Evolutionary conservation across 1,140 invertebrate species (phyloP).

Genomic region (Scaptomyza hsui): DNA sequence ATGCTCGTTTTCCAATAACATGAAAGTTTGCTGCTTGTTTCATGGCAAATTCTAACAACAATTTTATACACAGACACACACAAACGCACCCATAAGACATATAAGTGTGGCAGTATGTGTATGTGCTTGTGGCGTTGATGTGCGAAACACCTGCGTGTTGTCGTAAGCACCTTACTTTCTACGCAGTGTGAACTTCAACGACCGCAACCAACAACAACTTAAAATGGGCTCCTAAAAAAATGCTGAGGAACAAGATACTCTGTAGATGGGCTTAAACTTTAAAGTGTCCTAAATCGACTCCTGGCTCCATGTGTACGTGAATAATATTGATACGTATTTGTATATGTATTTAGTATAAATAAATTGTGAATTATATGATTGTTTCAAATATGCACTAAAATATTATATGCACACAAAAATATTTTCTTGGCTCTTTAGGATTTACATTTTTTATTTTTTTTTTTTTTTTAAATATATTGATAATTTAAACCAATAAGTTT

Average conservation of each 20-base stretch:
- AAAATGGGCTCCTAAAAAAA: constrained; percentile 85
- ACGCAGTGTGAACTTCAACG: constrained; percentile 86
- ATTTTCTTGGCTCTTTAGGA: no score
- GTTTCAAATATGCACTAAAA: no score
- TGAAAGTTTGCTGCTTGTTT: constrained; percentile 67
- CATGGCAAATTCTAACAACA: constrained; percentile 72
- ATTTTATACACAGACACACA: constrained; percentile 25
- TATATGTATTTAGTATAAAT: no score
- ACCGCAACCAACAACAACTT: constrained; percentile 92
- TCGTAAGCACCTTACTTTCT: constrained; percentile 40
- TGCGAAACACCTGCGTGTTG: constrained; percentile 45
- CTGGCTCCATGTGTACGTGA: background rate
- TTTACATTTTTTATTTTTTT: no score
- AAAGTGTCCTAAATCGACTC: no score
- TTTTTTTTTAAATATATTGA: no score
- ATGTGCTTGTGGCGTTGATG: constrained; percentile 35
- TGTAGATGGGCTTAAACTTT: background rate
- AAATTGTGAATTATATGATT: no score
- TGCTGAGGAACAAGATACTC: background rate
- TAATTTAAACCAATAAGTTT: no score
- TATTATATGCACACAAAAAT: no score
- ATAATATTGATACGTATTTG: background rate
- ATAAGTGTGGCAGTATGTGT: background rate
- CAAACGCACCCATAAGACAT: background rate
- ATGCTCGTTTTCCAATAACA: constrained; percentile 74